Conservation (phyloP, 2,113 vertebrate genomes). For the Anas platyrhynchos region DNA sequence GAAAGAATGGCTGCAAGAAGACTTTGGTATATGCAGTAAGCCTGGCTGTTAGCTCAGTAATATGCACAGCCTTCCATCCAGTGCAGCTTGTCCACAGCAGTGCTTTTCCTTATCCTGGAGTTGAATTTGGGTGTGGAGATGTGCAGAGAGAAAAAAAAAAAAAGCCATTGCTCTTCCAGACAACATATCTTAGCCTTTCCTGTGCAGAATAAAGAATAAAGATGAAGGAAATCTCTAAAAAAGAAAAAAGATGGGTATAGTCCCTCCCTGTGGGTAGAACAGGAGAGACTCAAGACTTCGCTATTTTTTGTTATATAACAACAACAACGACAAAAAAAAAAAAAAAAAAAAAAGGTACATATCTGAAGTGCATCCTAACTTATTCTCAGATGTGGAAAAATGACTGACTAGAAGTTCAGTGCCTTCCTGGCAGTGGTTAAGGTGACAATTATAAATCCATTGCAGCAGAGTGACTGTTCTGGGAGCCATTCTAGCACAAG, state of each 20-base stretch:
- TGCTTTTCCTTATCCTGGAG: background rate
- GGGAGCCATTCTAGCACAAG: background rate
- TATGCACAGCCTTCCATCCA: background rate
- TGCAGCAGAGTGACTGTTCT: background rate
- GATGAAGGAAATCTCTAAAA: background rate
- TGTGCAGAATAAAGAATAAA: background rate
- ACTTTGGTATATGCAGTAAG: background rate
- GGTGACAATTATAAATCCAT: background rate
- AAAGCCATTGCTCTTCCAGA: background rate
- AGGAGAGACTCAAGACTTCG: background rate
- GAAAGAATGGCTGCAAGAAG: background rate
- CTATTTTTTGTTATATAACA: background rate
- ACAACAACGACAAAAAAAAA: background rate
- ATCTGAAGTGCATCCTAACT: conserved; percentile 31
- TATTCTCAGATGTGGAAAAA: conserved; percentile 11
- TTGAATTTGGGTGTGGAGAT: background rate
- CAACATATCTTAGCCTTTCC: background rate
- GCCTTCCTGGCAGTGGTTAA: conserved; percentile 7
- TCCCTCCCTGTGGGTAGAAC: background rate
- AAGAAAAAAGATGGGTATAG: background rate
- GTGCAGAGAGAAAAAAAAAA: background rate
- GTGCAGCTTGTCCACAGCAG: background rate
- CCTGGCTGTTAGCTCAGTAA: background rate
- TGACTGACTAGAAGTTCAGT: background rate
- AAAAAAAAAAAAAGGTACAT: background rate